These are phyloP conservation scores for Chymomyza caudatula DNA, from an alignment of 2,888 invertebrate genomes.

Conservation along the genomic window DNA sequence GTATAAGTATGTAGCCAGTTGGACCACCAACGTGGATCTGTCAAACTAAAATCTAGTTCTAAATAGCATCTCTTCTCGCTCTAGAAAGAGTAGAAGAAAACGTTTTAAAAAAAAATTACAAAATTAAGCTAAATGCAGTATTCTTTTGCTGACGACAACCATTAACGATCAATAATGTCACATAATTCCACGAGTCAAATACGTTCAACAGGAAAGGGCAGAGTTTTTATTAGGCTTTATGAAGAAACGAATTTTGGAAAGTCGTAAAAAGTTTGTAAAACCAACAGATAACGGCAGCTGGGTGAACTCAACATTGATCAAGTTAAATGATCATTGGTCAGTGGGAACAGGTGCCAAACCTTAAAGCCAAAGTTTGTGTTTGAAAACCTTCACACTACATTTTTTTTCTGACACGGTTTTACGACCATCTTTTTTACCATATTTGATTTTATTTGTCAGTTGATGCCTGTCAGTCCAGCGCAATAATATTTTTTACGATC, in stretches of 20 bases:
- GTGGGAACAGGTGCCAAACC: slow-evolving; percentile 55
- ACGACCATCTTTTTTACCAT: slow-evolving; percentile 36
- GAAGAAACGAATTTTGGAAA: slow-evolving; percentile 16
- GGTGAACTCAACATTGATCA: not conserved
- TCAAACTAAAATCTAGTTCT: slow-evolving; percentile 36
- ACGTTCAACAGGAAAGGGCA: slow-evolving; percentile 38
- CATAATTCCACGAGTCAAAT: slow-evolving; percentile 66
- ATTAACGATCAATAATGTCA: slow-evolving; percentile 69
- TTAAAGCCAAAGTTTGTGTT: slow-evolving; percentile 35
- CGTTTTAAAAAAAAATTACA: slow-evolving; percentile 60
- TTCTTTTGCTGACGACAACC: slow-evolving; percentile 36
- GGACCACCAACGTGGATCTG: slow-evolving; percentile 56
- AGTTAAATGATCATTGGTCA: slow-evolving; percentile 21
- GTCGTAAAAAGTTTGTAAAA: slow-evolving; percentile 39
- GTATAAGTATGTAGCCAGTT: not conserved
- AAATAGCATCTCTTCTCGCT: slow-evolving; percentile 50
- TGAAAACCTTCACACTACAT: slow-evolving; percentile 13
- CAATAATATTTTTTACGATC: slow-evolving; percentile 52
- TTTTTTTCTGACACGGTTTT: not conserved
- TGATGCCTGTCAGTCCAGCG: slow-evolving; percentile 10
- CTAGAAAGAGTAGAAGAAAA: slow-evolving; percentile 1
- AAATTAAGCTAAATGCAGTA: slow-evolving; percentile 58
- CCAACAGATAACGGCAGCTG: slow-evolving; percentile 12
- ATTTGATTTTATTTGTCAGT: slow-evolving; percentile 49
- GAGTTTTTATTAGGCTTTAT: slow-evolving; percentile 34